Evolutionary conservation across 2,797 vertebrate species (phyloP), one percentile per base, ranked within the genome.

Genomic region (Scarus forsteni): DNA sequence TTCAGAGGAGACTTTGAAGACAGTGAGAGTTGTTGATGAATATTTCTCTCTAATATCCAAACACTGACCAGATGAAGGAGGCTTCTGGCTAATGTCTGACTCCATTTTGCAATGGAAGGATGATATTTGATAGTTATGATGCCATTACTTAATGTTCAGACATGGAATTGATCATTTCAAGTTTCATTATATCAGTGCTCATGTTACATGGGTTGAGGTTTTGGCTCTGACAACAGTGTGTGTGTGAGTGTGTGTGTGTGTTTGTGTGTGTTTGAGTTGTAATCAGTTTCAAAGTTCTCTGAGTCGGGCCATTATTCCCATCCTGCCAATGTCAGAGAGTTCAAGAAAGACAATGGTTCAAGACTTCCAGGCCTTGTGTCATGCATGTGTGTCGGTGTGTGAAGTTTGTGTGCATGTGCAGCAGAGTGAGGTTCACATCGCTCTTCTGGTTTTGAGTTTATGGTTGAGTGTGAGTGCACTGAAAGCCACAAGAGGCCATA

Each of bases 361-460:
- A 66, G 35, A 55, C 43, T 63, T 70, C 70, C 66, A 63, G 35
- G 10, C 16, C 27, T 50, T 35, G 13, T 39, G 10, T 12, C 5
- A 19, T 70, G 59, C 35, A 34, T 57, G 46, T 40, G 60, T 53
- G 38, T 16, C 5, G 40, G 35, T 8, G 1, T 55, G 57, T 35
- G 7, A 35, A 27, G 19, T 34, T 6, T 34, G 52, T n/a, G 13
- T 40, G 36, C 7, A 7, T 43, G 38, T 42, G 6, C 53, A 19
- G 18, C 43, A 34, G 51, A 15, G 18, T 27, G 39, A 54, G 14
- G 53, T 66, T 51, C 6, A 16, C 39, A 38, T 8, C 49, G 44
- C 62, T 77, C 76, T 85, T 88, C 84, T 82, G 80, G 76, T 81
- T 51, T 60, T 14, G 53, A 36, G 66, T 62, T 79, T 18, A 76